A percentile compares a stretch with the other conserved stretches of the same genome.
These are phyloP conservation scores for Dromius quadrimaculatus DNA, from an alignment of 2,888 invertebrate species.

Conservation along the genomic window DNA sequence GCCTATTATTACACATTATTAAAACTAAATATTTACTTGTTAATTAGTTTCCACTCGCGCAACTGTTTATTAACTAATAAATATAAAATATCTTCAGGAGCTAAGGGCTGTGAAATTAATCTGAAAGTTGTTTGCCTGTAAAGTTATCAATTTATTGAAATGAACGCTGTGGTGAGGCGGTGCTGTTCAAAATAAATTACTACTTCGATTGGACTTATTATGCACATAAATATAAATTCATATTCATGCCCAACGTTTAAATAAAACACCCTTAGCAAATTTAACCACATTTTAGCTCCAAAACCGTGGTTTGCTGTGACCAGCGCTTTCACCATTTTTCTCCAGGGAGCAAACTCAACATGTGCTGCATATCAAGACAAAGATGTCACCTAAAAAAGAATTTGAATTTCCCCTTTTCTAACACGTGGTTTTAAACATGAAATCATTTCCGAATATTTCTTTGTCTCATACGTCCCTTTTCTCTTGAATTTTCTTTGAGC, in stretches of 20 bases:
- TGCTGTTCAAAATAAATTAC: too few species aligned
- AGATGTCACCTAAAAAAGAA: slow-evolving; percentile 6
- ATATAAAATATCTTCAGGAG: too few species aligned
- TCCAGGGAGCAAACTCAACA: slow-evolving; percentile 5
- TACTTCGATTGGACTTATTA: too few species aligned
- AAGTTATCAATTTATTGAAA: too few species aligned
- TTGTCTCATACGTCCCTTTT: not conserved
- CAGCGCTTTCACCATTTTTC: slow-evolving; percentile 8
- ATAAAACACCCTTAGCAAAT: not conserved
- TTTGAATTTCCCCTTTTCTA: not conserved
- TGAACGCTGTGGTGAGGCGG: too few species aligned
- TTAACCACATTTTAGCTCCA: slow-evolving; percentile 26
- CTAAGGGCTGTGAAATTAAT: too few species aligned
- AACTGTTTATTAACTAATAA: too few species aligned
- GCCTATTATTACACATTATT: too few species aligned
- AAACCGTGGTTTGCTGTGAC: slow-evolving; percentile 7
- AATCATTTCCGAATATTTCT: not conserved
- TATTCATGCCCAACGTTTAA: slow-evolving; percentile 6
- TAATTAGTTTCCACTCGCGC: too few species aligned
- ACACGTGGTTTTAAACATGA: too few species aligned
- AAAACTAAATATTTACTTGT: too few species aligned
- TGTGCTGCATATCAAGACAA: slow-evolving; percentile 28
- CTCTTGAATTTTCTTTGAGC: not conserved
- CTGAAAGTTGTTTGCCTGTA: too few species aligned
- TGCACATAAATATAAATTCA: not conserved